Evolutionary conservation across 2,113 vertebrate genomes (phyloP).

Genomic region (cattle (Bos taurus)): DNA sequence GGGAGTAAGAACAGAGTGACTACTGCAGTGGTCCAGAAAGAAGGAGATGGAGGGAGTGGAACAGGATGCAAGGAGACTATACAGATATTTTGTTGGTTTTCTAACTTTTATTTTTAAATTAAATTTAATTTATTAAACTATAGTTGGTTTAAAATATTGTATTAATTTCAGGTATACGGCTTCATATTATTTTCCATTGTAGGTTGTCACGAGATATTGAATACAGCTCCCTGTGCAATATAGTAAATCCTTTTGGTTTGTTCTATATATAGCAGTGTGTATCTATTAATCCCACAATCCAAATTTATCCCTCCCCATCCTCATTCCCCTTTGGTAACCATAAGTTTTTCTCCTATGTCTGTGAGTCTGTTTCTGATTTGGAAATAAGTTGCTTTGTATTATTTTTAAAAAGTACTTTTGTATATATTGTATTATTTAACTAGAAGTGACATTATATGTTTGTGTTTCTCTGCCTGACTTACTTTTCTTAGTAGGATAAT

Average conservation of each 20-base stretch:
- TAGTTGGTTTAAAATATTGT: background rate
- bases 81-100: background rate
- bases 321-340: background rate
- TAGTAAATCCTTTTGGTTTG: background rate
- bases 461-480: background rate
- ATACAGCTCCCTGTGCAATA: background rate
- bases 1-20: background rate
- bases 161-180: background rate
- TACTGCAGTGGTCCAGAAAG: background rate
- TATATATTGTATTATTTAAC: background rate
- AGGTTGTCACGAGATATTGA: background rate
- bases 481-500: background rate
- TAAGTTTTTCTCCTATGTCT: background rate
- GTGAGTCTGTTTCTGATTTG: background rate
- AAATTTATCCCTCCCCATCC: background rate
- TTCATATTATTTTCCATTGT: background rate
- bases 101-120: background rate
- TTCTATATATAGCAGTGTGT: background rate
- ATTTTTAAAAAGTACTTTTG: background rate
- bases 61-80: too few relatives aligned
- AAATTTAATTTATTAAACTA: background rate
- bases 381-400: background rate
- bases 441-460: background rate
- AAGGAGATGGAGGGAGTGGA: background rate
- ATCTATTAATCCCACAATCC: background rate